Evolutionary conservation across 1,140 invertebrate genomes (phyloP).

Genomic region (Drosophila triauraria): DNA sequence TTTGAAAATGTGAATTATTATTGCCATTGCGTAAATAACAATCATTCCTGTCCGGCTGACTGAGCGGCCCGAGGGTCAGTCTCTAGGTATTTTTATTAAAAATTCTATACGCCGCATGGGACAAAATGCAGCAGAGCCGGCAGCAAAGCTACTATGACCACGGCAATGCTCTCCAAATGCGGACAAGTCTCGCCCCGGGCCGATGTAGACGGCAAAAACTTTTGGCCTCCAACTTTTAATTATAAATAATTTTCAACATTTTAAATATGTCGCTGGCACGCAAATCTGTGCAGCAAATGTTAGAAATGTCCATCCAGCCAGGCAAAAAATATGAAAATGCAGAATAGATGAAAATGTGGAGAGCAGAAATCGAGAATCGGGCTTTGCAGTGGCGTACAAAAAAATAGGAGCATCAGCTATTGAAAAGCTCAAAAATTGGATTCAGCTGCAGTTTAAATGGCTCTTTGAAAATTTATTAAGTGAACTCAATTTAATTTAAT

Average conservation of each 20-base stretch:
- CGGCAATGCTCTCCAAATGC: constrained; percentile 23
- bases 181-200: constrained; percentile 20
- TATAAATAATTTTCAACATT: constrained; percentile 83
- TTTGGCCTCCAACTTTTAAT: constrained; percentile 82
- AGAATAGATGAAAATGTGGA: constrained; percentile 40
- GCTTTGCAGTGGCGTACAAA: background rate
- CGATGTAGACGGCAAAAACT: constrained; percentile 58
- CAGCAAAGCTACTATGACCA: constrained; percentile 30
- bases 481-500: too few relatives aligned
- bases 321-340: constrained; percentile 32
- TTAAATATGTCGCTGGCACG: constrained; percentile 83
- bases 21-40: constrained; percentile 83
- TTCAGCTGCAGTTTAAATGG: too few relatives aligned
- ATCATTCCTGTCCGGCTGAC: constrained; percentile 69
- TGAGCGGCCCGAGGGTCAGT: constrained; percentile 7
- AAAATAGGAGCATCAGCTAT: background rate
- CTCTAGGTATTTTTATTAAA: constrained; percentile 75
- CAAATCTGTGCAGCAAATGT: constrained; percentile 77
- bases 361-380: constrained; percentile 38
- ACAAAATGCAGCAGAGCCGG: constrained; percentile 20
- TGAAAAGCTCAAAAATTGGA: background rate
- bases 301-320: constrained; percentile 46
- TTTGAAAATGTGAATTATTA: constrained; percentile 77
- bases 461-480: too few relatives aligned
- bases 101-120: constrained; percentile 42